Percentiles rank a stretch among this genome's conserved stretches.
phyloP scores from a whole-genome alignment of 1,140 invertebrate genomes.

The Trichogramma pretiosum region DNA sequence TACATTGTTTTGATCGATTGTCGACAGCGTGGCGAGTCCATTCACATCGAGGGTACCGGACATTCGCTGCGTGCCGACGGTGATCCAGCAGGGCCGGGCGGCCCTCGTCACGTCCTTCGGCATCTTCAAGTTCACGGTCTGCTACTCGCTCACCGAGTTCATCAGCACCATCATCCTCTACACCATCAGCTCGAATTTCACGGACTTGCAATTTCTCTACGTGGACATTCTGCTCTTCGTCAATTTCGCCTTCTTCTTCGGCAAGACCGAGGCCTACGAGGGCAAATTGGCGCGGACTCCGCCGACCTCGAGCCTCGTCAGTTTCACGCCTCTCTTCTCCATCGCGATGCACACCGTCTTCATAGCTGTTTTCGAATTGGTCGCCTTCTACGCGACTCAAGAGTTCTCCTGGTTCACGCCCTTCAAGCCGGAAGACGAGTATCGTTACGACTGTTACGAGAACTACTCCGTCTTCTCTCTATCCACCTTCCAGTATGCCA shows the following conservation, averaged over 20 bases:
- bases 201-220: conserved; percentile 75
- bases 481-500: conserved; percentile 90
- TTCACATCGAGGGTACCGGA: conserved; percentile 86
- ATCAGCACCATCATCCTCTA: conserved; percentile 85
- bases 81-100: conserved; percentile 86
- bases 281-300: conserved; percentile 57
- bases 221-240: conserved; percentile 74
- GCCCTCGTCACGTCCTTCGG: conserved; percentile 93
- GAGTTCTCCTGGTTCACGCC: conserved; percentile 64
- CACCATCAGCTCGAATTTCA: conserved; percentile 68
- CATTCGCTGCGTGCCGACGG: conserved; percentile 80
- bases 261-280: conserved; percentile 56
- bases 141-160: conserved; percentile 74
- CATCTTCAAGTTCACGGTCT: conserved; percentile 86
- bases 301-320: conserved; percentile 60
- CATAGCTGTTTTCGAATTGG: conserved; percentile 58
- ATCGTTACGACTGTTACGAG: conserved; percentile 56
- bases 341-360: conserved; percentile 66
- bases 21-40: conserved; percentile 84
- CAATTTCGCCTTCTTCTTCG: conserved; percentile 63
- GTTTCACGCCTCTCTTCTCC: conserved; percentile 57
- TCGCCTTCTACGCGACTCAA: conserved; percentile 55
- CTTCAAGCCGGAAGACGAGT: conserved; percentile 46
- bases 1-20: no score
- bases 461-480: conserved; percentile 80